Base-by-base conservation (phyloP, 1,140 invertebrate genomes). In the Luehdorfia chinensis region DNA sequence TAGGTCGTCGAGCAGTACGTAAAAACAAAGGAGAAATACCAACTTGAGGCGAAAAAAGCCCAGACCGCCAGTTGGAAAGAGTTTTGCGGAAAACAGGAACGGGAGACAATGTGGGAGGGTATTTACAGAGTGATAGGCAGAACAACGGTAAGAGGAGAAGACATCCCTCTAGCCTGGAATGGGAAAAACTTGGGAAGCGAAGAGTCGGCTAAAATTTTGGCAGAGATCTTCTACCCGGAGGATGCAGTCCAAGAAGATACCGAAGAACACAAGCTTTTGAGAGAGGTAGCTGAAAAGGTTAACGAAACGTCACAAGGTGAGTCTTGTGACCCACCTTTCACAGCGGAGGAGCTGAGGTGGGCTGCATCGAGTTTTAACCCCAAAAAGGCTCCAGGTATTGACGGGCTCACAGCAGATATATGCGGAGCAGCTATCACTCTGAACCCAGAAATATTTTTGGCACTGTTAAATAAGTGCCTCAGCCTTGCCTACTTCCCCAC, bases 71-170 rank as follows among this genome's bases (percentile, higher is more conserved):
- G 21, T 8, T 23, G 21, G 21, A 23, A 23, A 8, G 8, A 23
- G 7, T 68, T 68, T 16, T 68, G 58, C 25, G 12, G 47, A 3
- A 55, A 18, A 4, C 60, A 63, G 39, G 52, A 67, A 1, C 30
- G 39, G 14, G 59, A 66, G 25, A 57, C 47, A 9, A 46, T 66
- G 27, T 63, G 64, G 59, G 59, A 66, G 14, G 46, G 47, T 0
- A 47, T 65, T 8, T 57, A 60, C 25, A 55, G 60, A 13, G 47
- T 59, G 21, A 23, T 6, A 23, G 8, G 21, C 1, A 44, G 43
- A 19, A 4, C 21, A 23, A 6, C 21, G 21, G 8, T 8, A 23
- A 23, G 21, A 8, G 21, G 8, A 23, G 21, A 23, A 23, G 21
- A 23, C 5, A 8, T 23, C n/a, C 21, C 21, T 6, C 21, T 23